Base-by-base conservation (phyloP, 30 jellyfish, hydroid and myxozoan species). In the Haliclystus octoradiatus region DNA sequence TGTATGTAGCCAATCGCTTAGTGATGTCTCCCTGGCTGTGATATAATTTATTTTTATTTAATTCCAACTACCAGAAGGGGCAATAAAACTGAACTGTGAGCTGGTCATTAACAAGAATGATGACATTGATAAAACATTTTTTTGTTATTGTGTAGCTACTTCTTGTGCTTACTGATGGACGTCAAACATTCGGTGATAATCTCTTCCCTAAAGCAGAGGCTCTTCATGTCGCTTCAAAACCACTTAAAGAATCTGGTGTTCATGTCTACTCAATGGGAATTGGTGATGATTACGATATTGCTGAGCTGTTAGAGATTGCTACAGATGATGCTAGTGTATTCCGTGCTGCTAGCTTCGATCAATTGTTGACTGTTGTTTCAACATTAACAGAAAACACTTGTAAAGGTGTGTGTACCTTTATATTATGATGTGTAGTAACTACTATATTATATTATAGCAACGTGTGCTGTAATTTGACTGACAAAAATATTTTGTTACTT, bases 301-400 rank as follows among this genome's bases (percentile, higher is more conserved):
- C 95, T 19, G 98, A 89, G 72, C 77, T 89, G 79, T 75, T 89
- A 28, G 98, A 89, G 61, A 72, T 82, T 81, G 98, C 98, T n/a
- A 78, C 98, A 52, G 98, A 89, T 68, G 98, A 89, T 67, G 93
- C 89, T 0, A 89, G 98, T 81, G 98, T 89, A n/a, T 89, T 89
- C 74, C 64, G 85, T 57, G 93, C 95, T 27, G 75, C 92, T 22
- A 78, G 72, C 50, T 85, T 89, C 62, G 95, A 89, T 70, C 93
- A 81, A 50, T 52, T 89, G 78, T 65, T 70, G 71, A 66, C 94
- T 7, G 75, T 75, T 81, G 98, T 89, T 2, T 80, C 98, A 31
- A 72, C 89, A 34, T 76, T 89, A 24, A 89, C 98, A 19, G 82
- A 76, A 64, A 84, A 82, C 62, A 81, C 95, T 26, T 89, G 98